These are phyloP conservation scores for Agrilus biguttatus DNA, from an alignment of 2,888 invertebrate species.

Conservation along the genomic window DNA sequence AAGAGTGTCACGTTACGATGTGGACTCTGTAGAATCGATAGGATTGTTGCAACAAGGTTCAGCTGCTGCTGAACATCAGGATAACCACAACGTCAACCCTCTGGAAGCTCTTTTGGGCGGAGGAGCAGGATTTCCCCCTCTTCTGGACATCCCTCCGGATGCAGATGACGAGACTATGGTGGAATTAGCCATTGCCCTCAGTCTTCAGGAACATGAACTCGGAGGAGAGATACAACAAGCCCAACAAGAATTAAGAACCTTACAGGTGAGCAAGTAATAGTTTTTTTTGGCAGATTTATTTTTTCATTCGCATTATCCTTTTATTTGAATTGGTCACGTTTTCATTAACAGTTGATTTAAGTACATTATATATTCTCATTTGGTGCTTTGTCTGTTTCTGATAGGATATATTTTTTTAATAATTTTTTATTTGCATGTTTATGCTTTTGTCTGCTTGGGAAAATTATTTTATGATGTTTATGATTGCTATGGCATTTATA, in stretches of 20 bases:
- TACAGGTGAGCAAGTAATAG: constrained; percentile 26
- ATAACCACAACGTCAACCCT: constrained; percentile 23
- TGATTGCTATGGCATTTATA: no score
- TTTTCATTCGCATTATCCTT: no score
- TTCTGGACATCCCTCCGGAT: constrained; percentile 83
- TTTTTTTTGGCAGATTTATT: no score
- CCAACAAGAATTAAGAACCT: constrained; percentile 32
- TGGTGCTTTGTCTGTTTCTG: no score
- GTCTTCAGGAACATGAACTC: constrained; percentile 69
- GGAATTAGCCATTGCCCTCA: constrained; percentile 88
- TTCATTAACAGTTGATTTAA: no score
- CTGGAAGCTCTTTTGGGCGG: constrained; percentile 37
- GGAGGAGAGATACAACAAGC: constrained; percentile 38
- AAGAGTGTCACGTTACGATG: constrained; percentile 17
- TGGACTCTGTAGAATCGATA: constrained; percentile 25
- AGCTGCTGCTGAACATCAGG: constrained; percentile 4
- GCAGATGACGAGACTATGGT: constrained; percentile 96
- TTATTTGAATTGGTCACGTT: no score
- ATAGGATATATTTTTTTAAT: no score
- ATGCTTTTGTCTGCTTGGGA: no score
- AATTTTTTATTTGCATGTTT: no score
- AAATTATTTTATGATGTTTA: no score
- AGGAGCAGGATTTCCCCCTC: constrained; percentile 52
- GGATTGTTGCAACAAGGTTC: constrained; percentile 17
- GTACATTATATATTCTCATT: no score